These are phyloP conservation scores for Hipparchia sbordonii DNA, from an alignment of 2,888 invertebrate genomes.

Conservation along the genomic window DNA sequence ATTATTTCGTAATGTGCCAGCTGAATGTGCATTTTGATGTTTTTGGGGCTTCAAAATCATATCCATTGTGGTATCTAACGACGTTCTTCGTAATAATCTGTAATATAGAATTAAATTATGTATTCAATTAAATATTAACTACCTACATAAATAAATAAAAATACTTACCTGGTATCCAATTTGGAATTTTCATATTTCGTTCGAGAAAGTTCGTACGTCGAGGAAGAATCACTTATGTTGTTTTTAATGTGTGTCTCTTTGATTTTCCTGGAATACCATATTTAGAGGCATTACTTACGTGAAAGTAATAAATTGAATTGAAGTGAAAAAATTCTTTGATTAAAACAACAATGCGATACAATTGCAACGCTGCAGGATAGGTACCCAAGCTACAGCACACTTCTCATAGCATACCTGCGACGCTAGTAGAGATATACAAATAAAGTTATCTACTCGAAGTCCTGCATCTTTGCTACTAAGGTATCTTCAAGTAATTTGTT, in stretches of 20 bases:
- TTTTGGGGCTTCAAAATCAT: conserved; percentile 58
- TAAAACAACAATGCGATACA: no score
- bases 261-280: conserved; percentile 61
- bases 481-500: no score
- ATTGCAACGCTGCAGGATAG: no score
- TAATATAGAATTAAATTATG: conserved; percentile 16
- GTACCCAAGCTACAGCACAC: no score
- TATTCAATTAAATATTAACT: neutral
- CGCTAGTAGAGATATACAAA: no score
- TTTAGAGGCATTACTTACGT: neutral
- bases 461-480: no score
- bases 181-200: conserved; percentile 25
- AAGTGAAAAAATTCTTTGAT: no score
- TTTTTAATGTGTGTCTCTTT: conserved; percentile 72
- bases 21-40: conserved; percentile 64
- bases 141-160: neutral
- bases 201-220: conserved; percentile 22
- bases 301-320: conserved; percentile 18
- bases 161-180: conserved; percentile 47
- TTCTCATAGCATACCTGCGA: no score
- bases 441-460: no score
- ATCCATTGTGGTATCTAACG: conserved; percentile 66
- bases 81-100: conserved; percentile 66
- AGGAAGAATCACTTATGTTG: conserved; percentile 46
- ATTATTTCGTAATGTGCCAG: conserved; percentile 66